Percentiles rank a stretch among this genome's conserved stretches.
Conservation (phyloP, 2,888 invertebrate species). For the Boloria euphrosyne region DNA sequence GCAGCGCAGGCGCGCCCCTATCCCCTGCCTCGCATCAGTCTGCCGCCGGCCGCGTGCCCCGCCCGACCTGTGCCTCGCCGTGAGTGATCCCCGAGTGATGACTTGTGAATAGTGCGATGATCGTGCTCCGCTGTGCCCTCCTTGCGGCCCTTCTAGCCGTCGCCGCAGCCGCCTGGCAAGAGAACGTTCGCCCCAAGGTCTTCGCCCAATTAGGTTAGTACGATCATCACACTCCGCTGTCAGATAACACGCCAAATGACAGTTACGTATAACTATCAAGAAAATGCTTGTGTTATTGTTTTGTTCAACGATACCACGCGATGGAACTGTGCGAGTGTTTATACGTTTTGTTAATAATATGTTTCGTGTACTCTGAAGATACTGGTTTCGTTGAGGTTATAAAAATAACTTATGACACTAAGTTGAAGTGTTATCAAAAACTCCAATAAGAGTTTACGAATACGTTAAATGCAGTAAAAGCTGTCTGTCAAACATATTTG, state of each 20-base stretch:
- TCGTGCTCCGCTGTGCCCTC: slow-evolving; percentile 77
- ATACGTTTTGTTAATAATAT: slow-evolving; percentile 36
- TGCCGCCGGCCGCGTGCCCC: slow-evolving; percentile 80
- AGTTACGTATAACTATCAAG: slow-evolving; percentile 31
- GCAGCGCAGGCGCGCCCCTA: slow-evolving; percentile 62
- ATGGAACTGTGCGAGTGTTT: slow-evolving; percentile 36
- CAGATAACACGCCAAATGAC: slow-evolving; percentile 33
- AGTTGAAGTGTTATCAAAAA: background rate
- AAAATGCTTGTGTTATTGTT: slow-evolving; percentile 69
- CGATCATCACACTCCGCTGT: slow-evolving; percentile 49
- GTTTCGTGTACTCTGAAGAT: background rate
- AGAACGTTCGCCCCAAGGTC: slow-evolving; percentile 95
- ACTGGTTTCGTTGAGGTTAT: background rate
- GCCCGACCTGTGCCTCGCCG: slow-evolving; percentile 69
- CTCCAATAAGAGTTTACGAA: slow-evolving; percentile 11
- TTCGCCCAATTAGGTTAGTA: slow-evolving; percentile 94
- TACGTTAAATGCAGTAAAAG: background rate
- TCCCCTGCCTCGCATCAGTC: slow-evolving; percentile 79
- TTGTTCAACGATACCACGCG: slow-evolving; percentile 56
- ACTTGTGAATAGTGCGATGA: slow-evolving; percentile 80
- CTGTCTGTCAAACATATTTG: background rate
- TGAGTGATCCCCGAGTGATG: slow-evolving; percentile 77
- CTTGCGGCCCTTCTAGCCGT: slow-evolving; percentile 80
- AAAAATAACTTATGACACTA: background rate
- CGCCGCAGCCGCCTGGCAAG: slow-evolving; percentile 90